Base-by-base conservation (phyloP, 2,797 vertebrate species). In the Gephyroberyx darwinii region DNA sequence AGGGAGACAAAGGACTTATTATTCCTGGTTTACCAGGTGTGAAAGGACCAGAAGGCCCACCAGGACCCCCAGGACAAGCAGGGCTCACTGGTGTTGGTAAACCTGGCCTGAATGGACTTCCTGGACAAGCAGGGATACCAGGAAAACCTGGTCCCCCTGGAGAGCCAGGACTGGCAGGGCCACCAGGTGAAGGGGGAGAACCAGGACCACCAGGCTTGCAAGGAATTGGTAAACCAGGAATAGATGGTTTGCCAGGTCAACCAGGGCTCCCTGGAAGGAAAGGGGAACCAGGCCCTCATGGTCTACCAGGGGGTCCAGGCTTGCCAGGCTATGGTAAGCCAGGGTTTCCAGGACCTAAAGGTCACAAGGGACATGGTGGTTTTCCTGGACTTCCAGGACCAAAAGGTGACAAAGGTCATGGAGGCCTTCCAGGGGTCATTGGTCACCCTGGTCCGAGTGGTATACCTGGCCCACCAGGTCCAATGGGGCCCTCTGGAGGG, bases 331-430 rank as follows among this genome's bases (percentile, higher is more conserved):
- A 96, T 1, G 96, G 96, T 13, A 99, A 98, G 84, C 95, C 95
- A 2, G 98, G 98, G 22, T 96, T 95, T 74, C 95, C 96, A 0
- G 98, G 97, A 37, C 94, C 92, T 45, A 97, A 97, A 83, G 98
- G 98, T 48, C 96, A 98, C 62, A 95, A 95, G 30, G 98, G 97
- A 0, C 71, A 95, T 30, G 92, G 80, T 9, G 98, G 98, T 19
- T 74, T 94, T 75, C 94, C 94, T 0, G 97, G 98, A 1, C 87
- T 90, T 60, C 85, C 94, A 64, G 98, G 98, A 8, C 91, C 87
- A 0, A 97, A 96, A 86, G 98, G 98, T 3, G 96, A 98, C 72
- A 98, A 95, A 87, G 98, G 97, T 69, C 92, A 96, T 0, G 81
- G 54, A 5, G 98, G 98, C 30, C 84, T 91, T 2, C 95, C 95